A percentile compares a stretch with the other conserved stretches of the same genome.
These are phyloP conservation scores for Caenorhabditis tropicalis DNA, from an alignment of 1,140 invertebrate species.

Conservation along the genomic window DNA sequence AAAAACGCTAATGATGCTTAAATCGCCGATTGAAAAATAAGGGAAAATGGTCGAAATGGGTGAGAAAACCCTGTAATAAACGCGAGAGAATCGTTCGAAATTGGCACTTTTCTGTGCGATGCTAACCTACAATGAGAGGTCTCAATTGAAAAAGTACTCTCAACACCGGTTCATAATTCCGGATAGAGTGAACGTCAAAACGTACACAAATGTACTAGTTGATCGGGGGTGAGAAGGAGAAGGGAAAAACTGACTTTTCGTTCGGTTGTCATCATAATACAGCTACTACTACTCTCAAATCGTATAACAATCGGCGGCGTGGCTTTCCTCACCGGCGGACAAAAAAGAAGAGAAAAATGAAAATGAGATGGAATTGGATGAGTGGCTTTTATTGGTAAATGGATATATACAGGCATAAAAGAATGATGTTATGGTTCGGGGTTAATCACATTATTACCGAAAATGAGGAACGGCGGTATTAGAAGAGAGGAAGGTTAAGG, in stretches of 20 bases:
- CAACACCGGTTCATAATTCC: constrained; percentile 14
- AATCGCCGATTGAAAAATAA: not conserved
- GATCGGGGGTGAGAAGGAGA: not conserved
- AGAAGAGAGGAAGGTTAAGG: not conserved
- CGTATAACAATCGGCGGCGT: constrained; percentile 25
- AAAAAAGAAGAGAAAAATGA: not conserved
- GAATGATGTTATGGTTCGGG: constrained; percentile 33
- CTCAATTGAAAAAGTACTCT: not conserved
- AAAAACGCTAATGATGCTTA: not conserved
- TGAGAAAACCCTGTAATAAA: constrained; percentile 27
- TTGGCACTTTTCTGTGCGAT: not conserved
- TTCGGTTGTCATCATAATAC: not conserved
- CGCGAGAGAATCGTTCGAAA: constrained; percentile 28
- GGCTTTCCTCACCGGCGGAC: not conserved
- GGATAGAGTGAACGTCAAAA: not conserved
- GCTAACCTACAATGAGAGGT: not conserved
- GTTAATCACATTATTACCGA: constrained; percentile 45
- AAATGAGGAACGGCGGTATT: constrained; percentile 42
- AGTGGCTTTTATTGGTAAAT: not conserved
- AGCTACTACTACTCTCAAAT: not conserved
- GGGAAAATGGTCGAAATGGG: not conserved
- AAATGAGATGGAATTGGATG: constrained; percentile 33
- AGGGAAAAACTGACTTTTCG: constrained; percentile 36
- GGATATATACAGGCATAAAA: constrained; percentile 43
- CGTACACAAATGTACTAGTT: constrained; percentile 29